Evolutionary conservation across 2,797 vertebrate genomes (phyloP).

Genomic region (Pseudochirops cupreus): DNA sequence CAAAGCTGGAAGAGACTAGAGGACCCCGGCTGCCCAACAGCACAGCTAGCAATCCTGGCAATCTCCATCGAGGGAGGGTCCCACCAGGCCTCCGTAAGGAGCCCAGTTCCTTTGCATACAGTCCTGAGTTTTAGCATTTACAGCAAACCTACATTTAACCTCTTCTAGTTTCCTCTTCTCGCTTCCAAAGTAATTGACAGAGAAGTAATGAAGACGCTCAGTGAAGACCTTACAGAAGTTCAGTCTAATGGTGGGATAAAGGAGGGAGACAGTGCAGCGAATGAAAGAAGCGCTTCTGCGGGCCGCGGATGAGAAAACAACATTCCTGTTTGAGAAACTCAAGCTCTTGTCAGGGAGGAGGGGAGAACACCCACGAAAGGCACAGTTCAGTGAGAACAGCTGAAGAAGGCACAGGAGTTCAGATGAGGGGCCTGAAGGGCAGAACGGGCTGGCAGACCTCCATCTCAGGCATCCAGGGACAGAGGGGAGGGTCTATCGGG

Average conservation of each 20-base stretch:
- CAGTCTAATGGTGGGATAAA: neutral
- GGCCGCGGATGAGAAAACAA: neutral
- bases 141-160: neutral
- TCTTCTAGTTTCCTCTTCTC: neutral
- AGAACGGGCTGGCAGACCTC: neutral
- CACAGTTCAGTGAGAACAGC: neutral
- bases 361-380: neutral
- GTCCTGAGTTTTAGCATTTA: neutral
- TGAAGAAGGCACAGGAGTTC: neutral
- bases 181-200: neutral
- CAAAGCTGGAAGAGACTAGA: neutral
- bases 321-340: neutral
- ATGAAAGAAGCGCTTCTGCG: neutral
- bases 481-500: neutral
- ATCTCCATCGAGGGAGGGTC: neutral
- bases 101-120: neutral
- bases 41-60: neutral
- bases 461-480: neutral
- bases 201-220: neutral
- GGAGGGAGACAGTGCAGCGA: neutral
- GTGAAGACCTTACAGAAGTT: neutral
- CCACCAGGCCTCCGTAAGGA: no score
- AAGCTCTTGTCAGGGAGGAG: neutral
- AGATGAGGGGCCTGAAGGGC: neutral
- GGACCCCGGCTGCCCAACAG: neutral